Percentiles rank a stretch among this genome's conserved stretches.
phyloP scores from a whole-genome alignment of 2,888 invertebrate species.

The Trissolcus brochymenae region DNA sequence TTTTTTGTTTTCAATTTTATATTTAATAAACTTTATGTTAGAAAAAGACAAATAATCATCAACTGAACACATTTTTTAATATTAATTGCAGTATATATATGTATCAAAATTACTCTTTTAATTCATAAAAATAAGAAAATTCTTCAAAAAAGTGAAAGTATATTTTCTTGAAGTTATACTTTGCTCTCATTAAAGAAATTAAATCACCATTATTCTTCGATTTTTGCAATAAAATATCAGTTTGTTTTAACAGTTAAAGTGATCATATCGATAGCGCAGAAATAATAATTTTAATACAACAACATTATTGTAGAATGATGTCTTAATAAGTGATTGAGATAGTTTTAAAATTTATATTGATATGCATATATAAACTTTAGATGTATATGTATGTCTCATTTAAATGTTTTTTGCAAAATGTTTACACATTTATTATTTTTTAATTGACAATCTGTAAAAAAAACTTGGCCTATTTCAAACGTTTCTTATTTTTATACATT shows the following conservation, averaged over 20 bases:
- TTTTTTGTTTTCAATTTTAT: neutral
- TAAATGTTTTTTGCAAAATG: neutral
- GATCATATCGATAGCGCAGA: neutral
- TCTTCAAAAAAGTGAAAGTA: too few species aligned
- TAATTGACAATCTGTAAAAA: too few species aligned
- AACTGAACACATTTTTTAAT: neutral
- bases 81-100: too few species aligned
- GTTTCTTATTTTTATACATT: neutral
- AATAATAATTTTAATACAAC: neutral
- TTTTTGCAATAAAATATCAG: conserved; percentile 2
- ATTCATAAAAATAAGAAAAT: neutral
- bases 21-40: neutral
- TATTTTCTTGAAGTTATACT: neutral
- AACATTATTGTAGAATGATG: neutral
- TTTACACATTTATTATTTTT: too few species aligned
- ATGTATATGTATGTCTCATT: too few species aligned
- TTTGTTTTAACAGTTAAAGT: conserved; percentile 12
- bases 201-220: neutral
- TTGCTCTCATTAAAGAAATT: neutral
- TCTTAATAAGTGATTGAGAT: neutral
- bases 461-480: neutral
- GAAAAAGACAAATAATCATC: neutral
- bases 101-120: too few species aligned
- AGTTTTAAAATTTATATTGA: neutral
- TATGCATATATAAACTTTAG: too few species aligned